Conservation (phyloP, 2,797 vertebrate species). For the Euphonia xanthogaster region DNA sequence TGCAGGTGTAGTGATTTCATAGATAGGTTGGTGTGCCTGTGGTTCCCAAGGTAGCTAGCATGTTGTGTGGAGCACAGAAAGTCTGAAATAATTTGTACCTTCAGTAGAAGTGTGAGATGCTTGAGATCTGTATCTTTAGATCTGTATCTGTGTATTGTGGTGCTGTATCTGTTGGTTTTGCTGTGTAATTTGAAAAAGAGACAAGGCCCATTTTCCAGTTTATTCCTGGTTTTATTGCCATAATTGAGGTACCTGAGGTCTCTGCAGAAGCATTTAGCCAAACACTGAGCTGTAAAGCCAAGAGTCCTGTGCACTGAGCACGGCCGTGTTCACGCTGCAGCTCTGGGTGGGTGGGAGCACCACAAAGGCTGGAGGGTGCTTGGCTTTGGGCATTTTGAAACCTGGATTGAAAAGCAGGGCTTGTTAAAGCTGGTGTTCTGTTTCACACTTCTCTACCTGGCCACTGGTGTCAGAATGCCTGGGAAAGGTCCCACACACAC, state of each 20-base stretch:
- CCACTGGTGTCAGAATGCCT: not conserved
- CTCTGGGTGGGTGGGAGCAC: not conserved
- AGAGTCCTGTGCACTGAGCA: not conserved
- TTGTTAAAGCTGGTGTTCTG: not conserved
- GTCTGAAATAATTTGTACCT: rapidly evolving
- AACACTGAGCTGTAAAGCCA: not conserved
- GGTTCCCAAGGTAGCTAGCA: rapidly evolving
- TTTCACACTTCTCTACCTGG: not conserved
- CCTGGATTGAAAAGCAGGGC: not conserved
- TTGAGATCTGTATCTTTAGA: not conserved
- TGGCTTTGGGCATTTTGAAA: not conserved
- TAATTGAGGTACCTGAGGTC: not conserved
- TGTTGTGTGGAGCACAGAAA: not conserved
- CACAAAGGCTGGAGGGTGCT: not conserved
- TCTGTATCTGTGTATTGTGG: not conserved
- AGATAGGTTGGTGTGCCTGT: not conserved
- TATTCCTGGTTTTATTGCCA: not conserved
- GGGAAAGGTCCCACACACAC: not conserved
- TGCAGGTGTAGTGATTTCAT: not conserved
- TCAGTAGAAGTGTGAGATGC: not conserved
- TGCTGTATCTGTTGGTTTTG: not conserved
- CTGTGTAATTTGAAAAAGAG: not conserved
- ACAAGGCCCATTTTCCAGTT: not conserved
- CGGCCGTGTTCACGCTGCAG: rapidly evolving
- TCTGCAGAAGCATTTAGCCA: not conserved